phyloP scores from a whole-genome alignment of 2,888 invertebrate genomes.

The Metalampra italica region DNA sequence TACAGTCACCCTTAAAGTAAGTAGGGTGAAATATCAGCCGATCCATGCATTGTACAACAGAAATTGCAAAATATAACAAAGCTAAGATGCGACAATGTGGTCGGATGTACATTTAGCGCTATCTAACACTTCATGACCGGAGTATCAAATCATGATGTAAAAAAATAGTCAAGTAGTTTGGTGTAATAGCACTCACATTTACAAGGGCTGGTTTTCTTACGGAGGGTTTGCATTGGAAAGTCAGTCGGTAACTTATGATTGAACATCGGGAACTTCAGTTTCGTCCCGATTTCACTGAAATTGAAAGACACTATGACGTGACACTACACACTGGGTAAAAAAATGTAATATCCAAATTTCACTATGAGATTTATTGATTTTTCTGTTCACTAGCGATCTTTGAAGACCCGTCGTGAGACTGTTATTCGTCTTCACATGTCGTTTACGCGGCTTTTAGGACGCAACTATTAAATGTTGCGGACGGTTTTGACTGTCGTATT shows the following conservation, averaged over 20 bases:
- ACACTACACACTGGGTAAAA: constrained; percentile 27
- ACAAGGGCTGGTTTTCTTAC: constrained; percentile 95
- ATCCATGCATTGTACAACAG: constrained; percentile 64
- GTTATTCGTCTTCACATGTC: constrained; percentile 1
- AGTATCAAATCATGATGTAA: constrained; percentile 33
- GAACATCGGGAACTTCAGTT: constrained; percentile 63
- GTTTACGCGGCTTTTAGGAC: background rate
- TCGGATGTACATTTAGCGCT: constrained; percentile 56
- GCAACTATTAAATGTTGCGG: background rate
- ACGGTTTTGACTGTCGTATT: constrained; percentile 12
- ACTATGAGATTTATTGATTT: constrained; percentile 65
- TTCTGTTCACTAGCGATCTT: constrained; percentile 38
- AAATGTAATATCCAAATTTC: constrained; percentile 47
- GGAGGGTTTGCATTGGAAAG: constrained; percentile 91
- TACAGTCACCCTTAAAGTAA: constrained; percentile 25
- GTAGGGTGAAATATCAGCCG: constrained; percentile 48
- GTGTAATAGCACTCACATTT: constrained; percentile 88
- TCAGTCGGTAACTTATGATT: constrained; percentile 78
- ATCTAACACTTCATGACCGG: constrained; percentile 54
- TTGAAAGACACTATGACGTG: constrained; percentile 52
- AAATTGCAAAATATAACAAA: constrained; percentile 67
- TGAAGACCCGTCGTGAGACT: constrained; percentile 25
- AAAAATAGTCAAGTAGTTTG: constrained; percentile 21
- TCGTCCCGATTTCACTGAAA: constrained; percentile 56
- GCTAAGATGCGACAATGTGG: constrained; percentile 53